A percentile compares a stretch with the other conserved stretches of the same genome.
These are phyloP conservation scores for Latrodectus elegans DNA, from an alignment of 2,888 invertebrate species.

Conservation along the genomic window DNA sequence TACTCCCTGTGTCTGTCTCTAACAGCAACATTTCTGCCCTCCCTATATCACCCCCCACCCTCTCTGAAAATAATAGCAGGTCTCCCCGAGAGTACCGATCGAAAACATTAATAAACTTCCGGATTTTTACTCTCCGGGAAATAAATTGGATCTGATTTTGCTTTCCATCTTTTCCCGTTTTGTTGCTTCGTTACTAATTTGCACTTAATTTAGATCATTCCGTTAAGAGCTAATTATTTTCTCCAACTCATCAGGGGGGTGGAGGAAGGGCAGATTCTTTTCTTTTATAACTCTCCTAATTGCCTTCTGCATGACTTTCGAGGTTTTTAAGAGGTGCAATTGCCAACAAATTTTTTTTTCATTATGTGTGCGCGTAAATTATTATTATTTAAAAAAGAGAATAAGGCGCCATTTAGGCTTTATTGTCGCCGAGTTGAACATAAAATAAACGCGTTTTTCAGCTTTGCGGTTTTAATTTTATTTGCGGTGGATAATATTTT, in stretches of 20 bases:
- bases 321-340: neutral
- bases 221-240: slow-evolving; percentile 59
- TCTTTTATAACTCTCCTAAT: slow-evolving; percentile 13
- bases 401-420: neutral
- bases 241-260: slow-evolving; percentile 6
- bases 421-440: too few species aligned
- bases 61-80: slow-evolving; percentile 46
- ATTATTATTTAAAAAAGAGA: neutral
- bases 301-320: slow-evolving; percentile 14
- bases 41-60: slow-evolving; percentile 1
- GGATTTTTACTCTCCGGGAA: slow-evolving; percentile 48
- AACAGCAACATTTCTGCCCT: slow-evolving; percentile 23
- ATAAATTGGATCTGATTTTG: slow-evolving; percentile 64
- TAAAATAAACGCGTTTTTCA: too few species aligned
- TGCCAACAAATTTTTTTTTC: slow-evolving; percentile 1
- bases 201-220: slow-evolving; percentile 64
- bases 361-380: neutral
- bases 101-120: slow-evolving; percentile 69
- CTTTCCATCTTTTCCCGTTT: slow-evolving; percentile 52
- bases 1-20: slow-evolving; percentile 35
- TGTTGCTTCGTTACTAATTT: slow-evolving; percentile 68
- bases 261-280: neutral
- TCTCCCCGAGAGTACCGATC: slow-evolving; percentile 30
- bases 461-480: too few species aligned
- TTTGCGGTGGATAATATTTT: too few species aligned